phyloP scores from a whole-genome alignment of 1,140 invertebrate species.

The Ooceraea biroi region DNA sequence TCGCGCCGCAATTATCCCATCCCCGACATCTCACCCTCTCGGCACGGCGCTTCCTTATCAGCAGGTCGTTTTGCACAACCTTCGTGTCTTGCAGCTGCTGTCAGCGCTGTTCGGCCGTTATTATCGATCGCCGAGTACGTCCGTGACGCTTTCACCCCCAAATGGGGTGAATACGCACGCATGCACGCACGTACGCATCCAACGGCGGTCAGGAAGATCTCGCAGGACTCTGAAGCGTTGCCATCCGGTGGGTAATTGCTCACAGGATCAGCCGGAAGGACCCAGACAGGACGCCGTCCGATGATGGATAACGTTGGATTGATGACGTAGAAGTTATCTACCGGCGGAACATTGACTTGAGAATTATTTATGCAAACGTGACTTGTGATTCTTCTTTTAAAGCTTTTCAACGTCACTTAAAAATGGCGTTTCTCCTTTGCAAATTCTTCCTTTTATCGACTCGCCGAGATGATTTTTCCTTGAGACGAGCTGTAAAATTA shows the following conservation, averaged over 20 bases:
- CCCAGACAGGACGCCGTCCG: neutral
- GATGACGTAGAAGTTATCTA: neutral
- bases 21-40: constrained; percentile 10
- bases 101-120: constrained; percentile 35
- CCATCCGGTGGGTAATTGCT: neutral
- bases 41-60: constrained; percentile 78
- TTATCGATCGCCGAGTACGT: constrained; percentile 38
- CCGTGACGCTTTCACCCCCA: neutral
- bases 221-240: neutral
- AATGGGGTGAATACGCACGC: constrained; percentile 28
- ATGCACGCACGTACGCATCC: no score
- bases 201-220: constrained; percentile 48
- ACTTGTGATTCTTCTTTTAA: neutral
- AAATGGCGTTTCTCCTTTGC: neutral
- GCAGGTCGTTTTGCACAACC: constrained; percentile 36
- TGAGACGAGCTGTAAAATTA: neutral
- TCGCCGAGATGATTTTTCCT: neutral
- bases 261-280: neutral
- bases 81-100: constrained; percentile 32
- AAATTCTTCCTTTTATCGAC: neutral
- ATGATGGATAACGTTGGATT: neutral
- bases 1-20: constrained; percentile 74
- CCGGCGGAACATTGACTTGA: neutral
- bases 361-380: neutral
- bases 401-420: neutral